Base-by-base conservation (phyloP, 1,140 invertebrate species). In the Neodiprion fabricii region DNA sequence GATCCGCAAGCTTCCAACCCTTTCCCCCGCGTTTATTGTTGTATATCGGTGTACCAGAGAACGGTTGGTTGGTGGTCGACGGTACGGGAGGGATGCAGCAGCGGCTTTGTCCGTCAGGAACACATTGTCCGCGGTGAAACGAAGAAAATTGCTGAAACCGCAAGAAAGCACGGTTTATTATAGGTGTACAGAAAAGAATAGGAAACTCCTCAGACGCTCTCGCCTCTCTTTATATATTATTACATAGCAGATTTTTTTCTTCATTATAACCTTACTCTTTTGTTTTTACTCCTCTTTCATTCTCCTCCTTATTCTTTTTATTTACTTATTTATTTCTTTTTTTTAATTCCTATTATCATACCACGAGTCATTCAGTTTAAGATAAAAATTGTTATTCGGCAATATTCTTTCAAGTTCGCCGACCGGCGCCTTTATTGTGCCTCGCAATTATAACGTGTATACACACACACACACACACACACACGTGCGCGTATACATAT, bases 381-480 rank as follows among this genome's bases (percentile, higher is more conserved):
- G 23, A 14, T 23, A 70, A 72, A 47, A 0, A 28, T 48, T 49
- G 4, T 47, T 14, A 47, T 72, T 72, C n/a, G 11, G 11, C 53
- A 61, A 14, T 14, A 61, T 61, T 17, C 53, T 14, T 61, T 61
- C 53, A 61, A 17, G 53, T 61, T 61, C n/a, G 4, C n/a, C 71
- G 14, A 75, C 74, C 74, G 70, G 74, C 74, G 74, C 21, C 70
- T 65, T 72, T 50, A 75, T 75, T 75, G 74, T 75, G 67, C 50
- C 50, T 48, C 74, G 70, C 71, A 75, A 75, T 75, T 72, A 72
- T 67, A 69, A 75, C 68, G 17, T 67, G 49, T 50, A 11, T 21
- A 69, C 1, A n/a, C 53, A 61, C 53, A n/a, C 53, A 61, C n/a
- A n/a, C 53, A 61, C 53, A n/a, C 53, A 61, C n/a, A n/a, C 53